These are phyloP conservation scores for Creontiades dilutus DNA, from an alignment of 2,888 invertebrate species.

Conservation along the genomic window DNA sequence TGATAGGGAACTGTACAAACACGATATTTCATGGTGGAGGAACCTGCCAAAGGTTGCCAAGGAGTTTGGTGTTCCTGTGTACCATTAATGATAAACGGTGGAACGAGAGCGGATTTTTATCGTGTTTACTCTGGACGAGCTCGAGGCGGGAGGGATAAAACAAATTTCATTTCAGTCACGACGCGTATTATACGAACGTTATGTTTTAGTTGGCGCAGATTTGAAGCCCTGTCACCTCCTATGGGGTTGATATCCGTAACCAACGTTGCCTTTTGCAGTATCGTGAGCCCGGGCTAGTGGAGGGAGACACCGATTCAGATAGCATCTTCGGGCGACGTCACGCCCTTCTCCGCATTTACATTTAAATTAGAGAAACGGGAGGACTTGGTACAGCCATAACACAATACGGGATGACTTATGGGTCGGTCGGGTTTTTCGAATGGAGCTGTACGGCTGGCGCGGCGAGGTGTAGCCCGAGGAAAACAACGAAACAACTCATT, in stretches of 20 bases:
- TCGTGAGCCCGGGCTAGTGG: background rate
- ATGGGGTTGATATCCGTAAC: constrained; percentile 36
- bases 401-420: constrained; percentile 36
- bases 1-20: no score
- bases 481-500: no score
- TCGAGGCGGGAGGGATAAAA: no score
- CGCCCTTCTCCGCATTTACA: background rate
- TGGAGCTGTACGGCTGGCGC: background rate
- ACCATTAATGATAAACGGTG: no score
- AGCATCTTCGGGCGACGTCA: background rate
- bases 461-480: no score
- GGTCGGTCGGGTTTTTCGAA: background rate
- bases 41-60: no score
- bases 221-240: background rate
- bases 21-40: no score
- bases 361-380: constrained; percentile 28
- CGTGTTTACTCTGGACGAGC: no score
- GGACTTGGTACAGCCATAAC: background rate
- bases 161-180: no score
- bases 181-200: no score
- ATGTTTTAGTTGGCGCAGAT: background rate
- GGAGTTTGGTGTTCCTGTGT: no score
- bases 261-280: background rate
- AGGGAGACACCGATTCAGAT: background rate
- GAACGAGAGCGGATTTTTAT: no score